A percentile compares a stretch with the other conserved stretches of the same genome.
These are phyloP conservation scores for Hemibagrus wyckioides DNA, from an alignment of 2,113 vertebrate genomes.

Conservation along the genomic window DNA sequence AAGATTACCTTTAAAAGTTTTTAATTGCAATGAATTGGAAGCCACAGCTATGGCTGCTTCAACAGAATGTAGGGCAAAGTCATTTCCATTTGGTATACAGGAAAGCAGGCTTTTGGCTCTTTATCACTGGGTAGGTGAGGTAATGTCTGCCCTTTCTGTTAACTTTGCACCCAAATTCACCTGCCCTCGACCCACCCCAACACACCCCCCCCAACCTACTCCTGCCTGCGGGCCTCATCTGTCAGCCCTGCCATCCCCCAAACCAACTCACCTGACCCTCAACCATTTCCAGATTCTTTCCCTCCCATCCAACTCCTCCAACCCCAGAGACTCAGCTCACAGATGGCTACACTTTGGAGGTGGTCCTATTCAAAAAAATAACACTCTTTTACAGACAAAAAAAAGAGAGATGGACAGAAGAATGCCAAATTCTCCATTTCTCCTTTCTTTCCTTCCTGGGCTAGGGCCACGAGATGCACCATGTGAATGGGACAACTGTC, in stretches of 20 bases:
- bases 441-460: slow-evolving; percentile 43
- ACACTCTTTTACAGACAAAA: slow-evolving; percentile 39
- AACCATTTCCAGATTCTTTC: slow-evolving; percentile 33
- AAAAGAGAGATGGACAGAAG: slow-evolving; percentile 37
- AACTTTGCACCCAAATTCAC: slow-evolving; percentile 52
- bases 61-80: slow-evolving; percentile 1
- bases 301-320: background rate
- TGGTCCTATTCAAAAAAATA: slow-evolving; percentile 53
- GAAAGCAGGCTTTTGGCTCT: slow-evolving; percentile 27
- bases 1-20: slow-evolving; percentile 3
- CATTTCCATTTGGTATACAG: background rate
- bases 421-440: slow-evolving; percentile 50
- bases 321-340: slow-evolving; percentile 45
- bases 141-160: slow-evolving; percentile 48
- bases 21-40: slow-evolving; percentile 8
- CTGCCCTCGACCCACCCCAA: slow-evolving; percentile 22
- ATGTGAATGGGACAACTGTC: slow-evolving; percentile 69
- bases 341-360: slow-evolving; percentile 48
- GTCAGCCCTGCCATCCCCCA: slow-evolving; percentile 30
- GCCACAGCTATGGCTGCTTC: background rate
- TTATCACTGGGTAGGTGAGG: slow-evolving; percentile 35
- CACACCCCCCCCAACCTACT: background rate
- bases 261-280: slow-evolving; percentile 30
- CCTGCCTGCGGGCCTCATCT: slow-evolving; percentile 46
- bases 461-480: slow-evolving; percentile 54